Evolutionary conservation across 2,113 vertebrate species (phyloP).

Genomic region (Sminthopsis crassicaudata): DNA sequence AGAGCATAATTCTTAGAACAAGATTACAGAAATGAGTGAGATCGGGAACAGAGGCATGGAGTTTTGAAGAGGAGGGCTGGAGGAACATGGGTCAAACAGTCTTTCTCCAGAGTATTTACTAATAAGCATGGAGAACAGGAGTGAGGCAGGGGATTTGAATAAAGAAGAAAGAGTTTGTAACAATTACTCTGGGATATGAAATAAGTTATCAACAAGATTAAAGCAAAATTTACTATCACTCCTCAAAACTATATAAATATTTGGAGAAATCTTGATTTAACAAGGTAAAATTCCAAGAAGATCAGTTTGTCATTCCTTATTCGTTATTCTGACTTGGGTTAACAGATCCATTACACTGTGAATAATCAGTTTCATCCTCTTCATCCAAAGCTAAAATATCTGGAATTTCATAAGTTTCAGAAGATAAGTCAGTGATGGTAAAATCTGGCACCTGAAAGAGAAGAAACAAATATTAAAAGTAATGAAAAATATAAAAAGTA

Average conservation of each 20-base stretch:
- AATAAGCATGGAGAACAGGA: background rate
- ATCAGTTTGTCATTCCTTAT: conserved; percentile 59
- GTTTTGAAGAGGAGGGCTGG: background rate
- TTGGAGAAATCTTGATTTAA: conserved; percentile 70
- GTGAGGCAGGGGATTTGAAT: background rate
- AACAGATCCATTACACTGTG: conserved; percentile 75
- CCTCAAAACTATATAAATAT: conserved; percentile 69
- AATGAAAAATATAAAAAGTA: conserved; percentile 70
- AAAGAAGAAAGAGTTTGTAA: background rate
- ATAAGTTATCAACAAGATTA: conserved; percentile 48
- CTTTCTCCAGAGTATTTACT: background rate
- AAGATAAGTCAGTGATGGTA: conserved; percentile 84
- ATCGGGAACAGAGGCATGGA: background rate
- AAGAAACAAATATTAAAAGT: conserved; percentile 77
- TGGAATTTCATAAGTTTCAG: conserved; percentile 85
- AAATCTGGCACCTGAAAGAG: conserved; percentile 85
- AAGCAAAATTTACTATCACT: conserved; percentile 16
- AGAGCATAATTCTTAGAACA: background rate
- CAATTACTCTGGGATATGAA: fast-evolving
- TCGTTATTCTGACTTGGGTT: conserved; percentile 73
- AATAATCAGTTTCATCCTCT: conserved; percentile 81
- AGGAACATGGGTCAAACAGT: background rate
- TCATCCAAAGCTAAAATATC: conserved; percentile 86
- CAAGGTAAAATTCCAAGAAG: conserved; percentile 67
- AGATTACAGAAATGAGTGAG: background rate